A percentile compares a stretch with the other conserved stretches of the same genome.
phyloP scores from a whole-genome alignment of 2,797 vertebrate species.

The Xenopus petersii region DNA sequence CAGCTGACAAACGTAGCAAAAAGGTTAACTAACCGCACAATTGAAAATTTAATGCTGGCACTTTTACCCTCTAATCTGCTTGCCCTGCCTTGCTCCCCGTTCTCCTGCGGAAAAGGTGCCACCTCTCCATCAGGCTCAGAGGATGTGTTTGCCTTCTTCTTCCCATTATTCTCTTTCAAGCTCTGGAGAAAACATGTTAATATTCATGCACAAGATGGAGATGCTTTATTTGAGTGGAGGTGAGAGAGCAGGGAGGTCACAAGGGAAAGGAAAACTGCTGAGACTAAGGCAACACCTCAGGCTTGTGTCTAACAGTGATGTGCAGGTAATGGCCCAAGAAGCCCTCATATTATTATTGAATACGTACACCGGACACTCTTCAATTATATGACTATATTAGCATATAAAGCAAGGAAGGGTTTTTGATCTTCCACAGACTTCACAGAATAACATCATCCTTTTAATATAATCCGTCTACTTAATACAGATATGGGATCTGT shows the following conservation, averaged over 20 bases:
- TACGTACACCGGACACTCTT: no score
- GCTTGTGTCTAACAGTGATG: no score
- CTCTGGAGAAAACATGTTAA: not conserved
- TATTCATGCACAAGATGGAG: no score
- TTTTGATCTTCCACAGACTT: no score
- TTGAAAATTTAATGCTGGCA: constrained; percentile 27
- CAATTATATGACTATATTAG: no score
- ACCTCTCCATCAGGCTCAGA: not conserved
- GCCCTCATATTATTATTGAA: no score
- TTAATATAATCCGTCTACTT: no score
- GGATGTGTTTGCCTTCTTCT: not conserved
- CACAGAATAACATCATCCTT: no score
- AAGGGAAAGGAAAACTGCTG: not conserved
- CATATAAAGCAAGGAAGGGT: no score
- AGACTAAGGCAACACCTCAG: no score
- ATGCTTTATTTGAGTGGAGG: not conserved
- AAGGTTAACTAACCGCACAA: constrained; percentile 42
- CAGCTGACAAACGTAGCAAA: constrained; percentile 29
- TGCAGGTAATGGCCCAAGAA: no score
- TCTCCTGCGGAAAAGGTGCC: not conserved
- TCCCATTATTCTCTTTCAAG: not conserved
- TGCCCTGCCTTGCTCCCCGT: not conserved
- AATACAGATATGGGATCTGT: no score
- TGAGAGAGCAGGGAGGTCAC: not conserved
- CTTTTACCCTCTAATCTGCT: not conserved